Evolutionary conservation across 2,113 vertebrate species (phyloP).

Genomic region (Phrynocephalus versicolor): DNA sequence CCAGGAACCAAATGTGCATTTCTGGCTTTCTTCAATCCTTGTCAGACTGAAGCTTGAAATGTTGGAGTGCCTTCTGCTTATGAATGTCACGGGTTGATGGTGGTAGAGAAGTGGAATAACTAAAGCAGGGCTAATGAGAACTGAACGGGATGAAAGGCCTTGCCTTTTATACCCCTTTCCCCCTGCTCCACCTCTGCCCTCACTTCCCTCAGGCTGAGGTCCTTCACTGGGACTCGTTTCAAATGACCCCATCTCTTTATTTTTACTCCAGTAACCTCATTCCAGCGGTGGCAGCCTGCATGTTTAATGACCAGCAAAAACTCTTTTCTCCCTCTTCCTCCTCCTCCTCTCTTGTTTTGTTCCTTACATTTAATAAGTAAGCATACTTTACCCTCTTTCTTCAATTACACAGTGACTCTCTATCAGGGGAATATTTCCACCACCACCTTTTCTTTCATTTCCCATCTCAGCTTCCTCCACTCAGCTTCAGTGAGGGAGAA

Average conservation of each 20-base stretch:
- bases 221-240: slow-evolving; percentile 82
- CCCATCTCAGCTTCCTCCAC: neutral
- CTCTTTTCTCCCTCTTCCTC: slow-evolving; percentile 51
- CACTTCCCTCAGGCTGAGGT: slow-evolving; percentile 70
- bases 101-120: too few relatives aligned
- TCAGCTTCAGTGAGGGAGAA: slow-evolving; percentile 43
- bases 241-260: slow-evolving; percentile 91
- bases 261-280: slow-evolving; percentile 95
- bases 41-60: too few relatives aligned
- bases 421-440: neutral
- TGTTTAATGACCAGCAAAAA: slow-evolving; percentile 81
- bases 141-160: too few relatives aligned
- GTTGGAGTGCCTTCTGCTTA: too few relatives aligned
- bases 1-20: slow-evolving; percentile 23
- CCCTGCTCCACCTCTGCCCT: slow-evolving; percentile 6
- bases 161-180: neutral
- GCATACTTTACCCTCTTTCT: neutral
- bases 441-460: too few relatives aligned
- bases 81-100: too few relatives aligned
- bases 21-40: neutral
- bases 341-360: slow-evolving; percentile 27
- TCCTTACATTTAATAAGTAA: neutral
- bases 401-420: neutral
- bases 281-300: slow-evolving; percentile 77
- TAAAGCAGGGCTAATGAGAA: too few relatives aligned